phyloP scores from a whole-genome alignment of 2,113 vertebrate genomes.

The Oryzias javanicus region DNA sequence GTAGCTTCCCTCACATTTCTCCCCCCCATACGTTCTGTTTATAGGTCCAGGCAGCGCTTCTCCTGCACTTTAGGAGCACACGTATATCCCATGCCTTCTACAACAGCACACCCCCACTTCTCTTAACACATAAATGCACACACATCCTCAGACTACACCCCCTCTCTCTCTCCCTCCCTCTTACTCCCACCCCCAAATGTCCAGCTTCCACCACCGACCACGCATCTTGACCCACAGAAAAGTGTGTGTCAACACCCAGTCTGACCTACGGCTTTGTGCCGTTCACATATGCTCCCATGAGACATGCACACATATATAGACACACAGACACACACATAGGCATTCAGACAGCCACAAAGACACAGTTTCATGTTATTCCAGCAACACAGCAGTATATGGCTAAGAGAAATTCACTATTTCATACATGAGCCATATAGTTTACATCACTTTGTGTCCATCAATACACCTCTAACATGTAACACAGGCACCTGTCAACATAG shows the following conservation, averaged over 20 bases:
- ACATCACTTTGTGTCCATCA: too few species aligned
- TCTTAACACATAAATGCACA: conserved; percentile 18
- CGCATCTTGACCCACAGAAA: conserved; percentile 70
- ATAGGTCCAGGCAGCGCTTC: conserved; percentile 29
- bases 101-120: conserved; percentile 33
- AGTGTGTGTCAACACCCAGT: conserved; percentile 46
- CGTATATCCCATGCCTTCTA: conserved; percentile 32
- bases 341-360: conserved; percentile 2
- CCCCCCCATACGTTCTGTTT: conserved; percentile 11
- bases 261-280: conserved; percentile 67
- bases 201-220: conserved; percentile 42
- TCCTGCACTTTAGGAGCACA: conserved; percentile 24
- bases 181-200: conserved; percentile 40
- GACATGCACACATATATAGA: conserved; percentile 4
- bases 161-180: conserved; percentile 23
- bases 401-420: too few species aligned
- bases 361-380: not conserved
- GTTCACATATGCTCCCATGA: conserved; percentile 30
- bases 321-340: not conserved
- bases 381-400: too few species aligned
- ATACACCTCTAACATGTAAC: not conserved
- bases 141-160: conserved; percentile 53
- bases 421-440: too few species aligned
- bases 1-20: not conserved
- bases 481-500: conserved; percentile 32